phyloP scores from a whole-genome alignment of 2,888 invertebrate species.

The Andricus quercusramuli region DNA sequence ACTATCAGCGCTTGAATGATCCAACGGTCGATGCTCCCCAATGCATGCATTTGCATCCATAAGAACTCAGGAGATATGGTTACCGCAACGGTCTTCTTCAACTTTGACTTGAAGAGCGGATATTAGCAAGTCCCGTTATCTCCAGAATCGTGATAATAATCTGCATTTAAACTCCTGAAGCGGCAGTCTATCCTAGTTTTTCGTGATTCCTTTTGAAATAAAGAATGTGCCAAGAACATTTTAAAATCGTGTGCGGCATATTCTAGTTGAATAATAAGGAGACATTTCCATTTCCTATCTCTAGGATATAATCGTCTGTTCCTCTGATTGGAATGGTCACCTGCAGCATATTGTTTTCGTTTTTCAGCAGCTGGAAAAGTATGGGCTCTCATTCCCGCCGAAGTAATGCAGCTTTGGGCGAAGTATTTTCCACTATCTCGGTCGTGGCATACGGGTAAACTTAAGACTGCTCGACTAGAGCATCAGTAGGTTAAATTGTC shows the following conservation, averaged over 20 bases:
- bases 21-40: conserved; percentile 52
- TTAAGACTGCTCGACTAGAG: no score
- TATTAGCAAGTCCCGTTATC: conserved; percentile 67
- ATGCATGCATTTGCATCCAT: conserved; percentile 57
- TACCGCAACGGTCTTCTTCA: conserved; percentile 59
- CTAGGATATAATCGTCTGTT: not conserved
- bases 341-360: no score
- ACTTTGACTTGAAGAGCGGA: conserved; percentile 62
- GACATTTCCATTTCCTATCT: not conserved
- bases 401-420: no score
- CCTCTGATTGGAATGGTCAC: not conserved
- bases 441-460: no score
- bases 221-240: conserved; percentile 62
- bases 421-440: no score
- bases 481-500: no score
- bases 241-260: conserved; percentile 44
- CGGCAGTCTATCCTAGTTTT: conserved; percentile 62
- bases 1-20: conserved; percentile 59
- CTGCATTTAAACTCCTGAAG: conserved; percentile 62
- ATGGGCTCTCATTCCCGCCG: no score
- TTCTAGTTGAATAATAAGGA: not conserved
- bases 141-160: conserved; percentile 51
- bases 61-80: conserved; percentile 58
- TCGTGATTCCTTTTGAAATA: conserved; percentile 61
- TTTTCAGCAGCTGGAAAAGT: no score